A percentile compares a stretch with the other conserved stretches of the same genome.
These are phyloP conservation scores for Conus betulinus DNA, from an alignment of 1,140 invertebrate genomes.

Conservation along the genomic window DNA sequence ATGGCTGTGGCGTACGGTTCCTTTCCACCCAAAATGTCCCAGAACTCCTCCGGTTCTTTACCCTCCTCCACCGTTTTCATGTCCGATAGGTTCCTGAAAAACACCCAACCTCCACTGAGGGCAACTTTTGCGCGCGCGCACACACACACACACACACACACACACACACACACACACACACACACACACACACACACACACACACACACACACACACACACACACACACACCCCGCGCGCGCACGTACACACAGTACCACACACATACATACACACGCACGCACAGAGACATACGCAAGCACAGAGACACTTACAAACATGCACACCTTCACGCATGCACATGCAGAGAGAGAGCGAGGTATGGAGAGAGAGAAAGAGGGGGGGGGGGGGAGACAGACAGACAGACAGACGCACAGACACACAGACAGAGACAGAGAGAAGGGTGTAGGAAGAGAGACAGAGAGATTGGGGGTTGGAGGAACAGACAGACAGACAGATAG, in stretches of 20 bases:
- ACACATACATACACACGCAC: too few relatives aligned
- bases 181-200: constrained; percentile 3
- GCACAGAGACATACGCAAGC: too few relatives aligned
- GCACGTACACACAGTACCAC: too few relatives aligned
- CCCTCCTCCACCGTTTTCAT: constrained; percentile 51
- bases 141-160: background rate
- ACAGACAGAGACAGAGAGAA: background rate
- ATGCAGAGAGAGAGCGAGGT: background rate
- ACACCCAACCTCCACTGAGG: too few relatives aligned
- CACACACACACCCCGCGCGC: background rate
- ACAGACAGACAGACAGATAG: constrained; percentile 19
- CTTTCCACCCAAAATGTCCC: constrained; percentile 59
- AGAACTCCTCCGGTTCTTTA: constrained; percentile 55
- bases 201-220: background rate
- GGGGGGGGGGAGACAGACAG: background rate
- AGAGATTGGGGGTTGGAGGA: background rate
- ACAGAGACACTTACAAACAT: too few relatives aligned
- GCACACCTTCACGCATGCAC: too few relatives aligned
- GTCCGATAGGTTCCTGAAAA: constrained; percentile 28
- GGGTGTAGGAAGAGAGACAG: background rate
- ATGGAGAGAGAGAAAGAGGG: background rate
- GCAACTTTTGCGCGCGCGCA: background rate
- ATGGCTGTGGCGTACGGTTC: constrained; percentile 55
- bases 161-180: background rate
- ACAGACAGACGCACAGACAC: too few relatives aligned